phyloP scores from a whole-genome alignment of 2,113 vertebrate species.

The Typhlomys cinereus region DNA sequence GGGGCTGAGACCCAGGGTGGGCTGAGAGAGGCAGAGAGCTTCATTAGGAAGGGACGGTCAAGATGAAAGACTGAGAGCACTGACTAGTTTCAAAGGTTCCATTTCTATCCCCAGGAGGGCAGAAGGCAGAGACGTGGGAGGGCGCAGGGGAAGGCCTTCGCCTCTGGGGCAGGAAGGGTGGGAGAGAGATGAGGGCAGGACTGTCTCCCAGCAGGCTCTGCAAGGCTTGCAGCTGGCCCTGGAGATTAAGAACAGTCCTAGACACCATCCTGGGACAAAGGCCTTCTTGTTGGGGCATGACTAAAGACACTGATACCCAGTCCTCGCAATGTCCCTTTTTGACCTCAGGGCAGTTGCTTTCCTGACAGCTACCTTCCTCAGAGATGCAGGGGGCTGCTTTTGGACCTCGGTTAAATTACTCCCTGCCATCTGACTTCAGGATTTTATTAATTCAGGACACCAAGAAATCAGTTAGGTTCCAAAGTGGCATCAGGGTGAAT shows the following conservation, averaged over 20 bases:
- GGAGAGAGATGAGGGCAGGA: neutral
- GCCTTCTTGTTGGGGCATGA: neutral
- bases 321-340: constrained; percentile 5
- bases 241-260: neutral
- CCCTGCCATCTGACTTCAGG: neutral
- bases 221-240: neutral
- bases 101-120: neutral
- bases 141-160: neutral
- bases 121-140: too few species aligned
- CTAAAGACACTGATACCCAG: neutral
- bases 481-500: neutral
- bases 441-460: constrained; percentile 31
- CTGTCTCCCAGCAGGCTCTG: neutral
- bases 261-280: neutral
- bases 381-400: constrained; percentile 1
- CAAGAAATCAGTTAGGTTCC: constrained; percentile 29
- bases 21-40: neutral
- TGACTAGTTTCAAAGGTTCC: neutral
- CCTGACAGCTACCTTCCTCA: neutral
- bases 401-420: constrained; percentile 25
- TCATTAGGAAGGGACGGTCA: neutral
- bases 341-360: neutral
- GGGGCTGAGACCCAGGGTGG: neutral
- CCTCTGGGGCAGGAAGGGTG: neutral
- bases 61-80: neutral